phyloP scores from a whole-genome alignment of 2,888 invertebrate species.

The Eristalis tenax region DNA sequence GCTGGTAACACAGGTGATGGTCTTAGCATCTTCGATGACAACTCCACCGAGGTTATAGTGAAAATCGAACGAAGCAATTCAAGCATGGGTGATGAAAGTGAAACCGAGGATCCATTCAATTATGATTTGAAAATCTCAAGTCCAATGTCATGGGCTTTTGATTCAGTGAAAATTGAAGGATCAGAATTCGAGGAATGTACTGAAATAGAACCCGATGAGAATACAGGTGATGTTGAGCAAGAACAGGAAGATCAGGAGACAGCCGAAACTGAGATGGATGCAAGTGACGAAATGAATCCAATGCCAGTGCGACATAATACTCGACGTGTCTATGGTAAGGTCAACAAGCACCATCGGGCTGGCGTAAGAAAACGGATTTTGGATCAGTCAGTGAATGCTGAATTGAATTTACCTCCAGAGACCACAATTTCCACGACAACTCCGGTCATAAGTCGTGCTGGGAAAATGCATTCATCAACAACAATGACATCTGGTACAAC shows the following conservation, averaged over 20 bases:
- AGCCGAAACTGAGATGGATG: slow-evolving; percentile 17
- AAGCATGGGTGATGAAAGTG: slow-evolving; percentile 64
- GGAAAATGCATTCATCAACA: slow-evolving; percentile 42
- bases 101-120: slow-evolving; percentile 76
- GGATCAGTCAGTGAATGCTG: slow-evolving; percentile 19
- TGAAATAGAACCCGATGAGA: slow-evolving; percentile 76
- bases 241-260: slow-evolving; percentile 73
- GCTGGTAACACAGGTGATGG: slow-evolving; percentile 59
- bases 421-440: slow-evolving; percentile 72
- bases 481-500: slow-evolving; percentile 74
- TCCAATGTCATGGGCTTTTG: slow-evolving; percentile 81
- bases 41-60: slow-evolving; percentile 79
- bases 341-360: slow-evolving; percentile 37
- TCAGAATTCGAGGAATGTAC: slow-evolving; percentile 79
- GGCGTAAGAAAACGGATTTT: slow-evolving; percentile 40
- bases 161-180: slow-evolving; percentile 80
- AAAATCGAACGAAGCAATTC: slow-evolving; percentile 76
- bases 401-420: slow-evolving; percentile 54
- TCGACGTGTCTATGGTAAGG: slow-evolving; percentile 56
- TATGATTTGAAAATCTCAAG: slow-evolving; percentile 81
- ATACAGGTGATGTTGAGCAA: slow-evolving; percentile 75
- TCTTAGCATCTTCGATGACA: slow-evolving; percentile 75
- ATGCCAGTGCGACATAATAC: slow-evolving; percentile 35
- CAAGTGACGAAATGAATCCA: slow-evolving; percentile 25
- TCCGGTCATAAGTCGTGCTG: slow-evolving; percentile 40